These are phyloP conservation scores for Pangasianodon hypophthalmus DNA, from an alignment of 2,113 vertebrate species.

Conservation along the genomic window DNA sequence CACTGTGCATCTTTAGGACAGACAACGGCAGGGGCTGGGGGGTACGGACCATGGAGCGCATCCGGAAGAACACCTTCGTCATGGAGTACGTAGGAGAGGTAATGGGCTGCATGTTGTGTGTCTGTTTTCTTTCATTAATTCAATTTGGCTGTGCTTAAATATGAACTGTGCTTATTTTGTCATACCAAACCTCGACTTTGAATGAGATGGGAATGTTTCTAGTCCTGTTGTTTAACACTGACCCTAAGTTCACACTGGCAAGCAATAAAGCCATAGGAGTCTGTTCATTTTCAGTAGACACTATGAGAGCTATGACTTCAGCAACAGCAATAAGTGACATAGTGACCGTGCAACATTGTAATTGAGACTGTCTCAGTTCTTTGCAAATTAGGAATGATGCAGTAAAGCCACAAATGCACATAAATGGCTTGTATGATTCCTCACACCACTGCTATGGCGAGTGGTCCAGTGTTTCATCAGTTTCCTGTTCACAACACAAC, in stretches of 20 bases:
- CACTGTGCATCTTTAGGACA: slow-evolving; percentile 84
- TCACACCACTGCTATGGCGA: neutral
- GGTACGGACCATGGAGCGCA: slow-evolving; percentile 79
- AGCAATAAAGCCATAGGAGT: neutral
- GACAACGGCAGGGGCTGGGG: slow-evolving; percentile 81
- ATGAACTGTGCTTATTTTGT: neutral
- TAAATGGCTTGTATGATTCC: neutral
- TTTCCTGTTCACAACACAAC: neutral
- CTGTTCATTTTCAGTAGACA: neutral
- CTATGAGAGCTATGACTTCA: neutral
- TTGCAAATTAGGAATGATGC: neutral
- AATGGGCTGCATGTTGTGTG: slow-evolving; percentile 22
- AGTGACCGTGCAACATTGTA: too few relatives aligned
- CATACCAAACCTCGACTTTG: neutral
- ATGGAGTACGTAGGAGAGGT: slow-evolving; percentile 87
- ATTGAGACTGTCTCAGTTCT: neutral
- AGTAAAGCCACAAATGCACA: neutral
- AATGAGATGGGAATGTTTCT: neutral
- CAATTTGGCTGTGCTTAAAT: slow-evolving; percentile 1
- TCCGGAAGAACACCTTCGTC: slow-evolving; percentile 82
- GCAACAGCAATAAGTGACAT: neutral
- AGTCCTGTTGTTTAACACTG: neutral
- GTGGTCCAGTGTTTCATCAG: neutral
- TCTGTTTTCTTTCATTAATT: neutral
- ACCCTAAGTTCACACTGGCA: neutral